A percentile compares a stretch with the other conserved stretches of the same genome.
These are phyloP conservation scores for Etheostoma spectabile DNA, from an alignment of 2,113 vertebrate species.

Conservation along the genomic window DNA sequence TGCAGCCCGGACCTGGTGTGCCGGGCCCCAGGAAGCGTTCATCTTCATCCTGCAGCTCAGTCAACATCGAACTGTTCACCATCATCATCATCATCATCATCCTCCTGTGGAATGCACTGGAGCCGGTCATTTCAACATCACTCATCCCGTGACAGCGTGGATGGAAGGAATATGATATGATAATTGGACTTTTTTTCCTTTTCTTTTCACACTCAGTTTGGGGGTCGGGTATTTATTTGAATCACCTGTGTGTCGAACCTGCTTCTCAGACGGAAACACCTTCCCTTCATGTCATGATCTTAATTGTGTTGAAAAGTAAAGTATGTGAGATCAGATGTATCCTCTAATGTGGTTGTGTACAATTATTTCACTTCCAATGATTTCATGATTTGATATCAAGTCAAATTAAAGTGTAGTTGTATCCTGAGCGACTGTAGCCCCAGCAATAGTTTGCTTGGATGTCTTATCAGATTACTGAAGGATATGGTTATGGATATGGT, in stretches of 20 bases:
- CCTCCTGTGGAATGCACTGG: conserved; percentile 16
- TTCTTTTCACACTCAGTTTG: conserved; percentile 14
- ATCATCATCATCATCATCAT: too few relatives aligned
- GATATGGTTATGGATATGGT: background rate
- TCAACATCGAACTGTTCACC: conserved; percentile 27
- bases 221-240: conserved; percentile 40
- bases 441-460: background rate
- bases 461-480: background rate
- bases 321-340: conserved; percentile 31
- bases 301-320: conserved; percentile 57
- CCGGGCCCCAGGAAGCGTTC: conserved; percentile 16
- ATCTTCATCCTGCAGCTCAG: conserved; percentile 43
- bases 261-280: conserved; percentile 7
- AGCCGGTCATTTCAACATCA: conserved; percentile 20
- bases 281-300: conserved; percentile 29
- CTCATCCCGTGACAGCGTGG: conserved; percentile 8
- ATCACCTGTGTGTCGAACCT: conserved; percentile 25
- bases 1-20: conserved; percentile 4
- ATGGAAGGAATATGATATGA: conserved; percentile 17
- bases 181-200: conserved; percentile 24
- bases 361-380: conserved; percentile 29
- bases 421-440: background rate
- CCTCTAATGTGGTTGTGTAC: conserved; percentile 8
- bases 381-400: background rate
- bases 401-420: background rate